Base-by-base conservation (phyloP, 2,113 vertebrate species). In the Nothobranchius kuhntae region DNA sequence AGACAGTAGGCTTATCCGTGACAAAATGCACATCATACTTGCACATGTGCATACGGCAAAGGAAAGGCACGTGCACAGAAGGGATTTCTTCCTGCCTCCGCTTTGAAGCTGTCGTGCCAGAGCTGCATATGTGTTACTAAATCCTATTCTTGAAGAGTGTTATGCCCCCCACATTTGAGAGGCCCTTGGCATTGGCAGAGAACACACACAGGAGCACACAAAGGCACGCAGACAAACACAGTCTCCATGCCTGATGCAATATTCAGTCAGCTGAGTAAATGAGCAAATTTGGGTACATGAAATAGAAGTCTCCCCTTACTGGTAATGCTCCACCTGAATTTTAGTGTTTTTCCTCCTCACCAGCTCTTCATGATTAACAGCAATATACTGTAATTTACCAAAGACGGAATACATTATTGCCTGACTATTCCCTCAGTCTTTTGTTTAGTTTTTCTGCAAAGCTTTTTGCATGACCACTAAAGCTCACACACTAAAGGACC, bases 211-310 rank as follows among this genome's bases (percentile, higher is more conserved):
- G 58, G 52, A 66, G 57, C 62, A 68, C 61, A 75, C 67, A 82
- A 67, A 82, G 56, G 46, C 87, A 60, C 73, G 78, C 30, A 75
- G 81, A 83, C 80, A 78, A 82, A 85, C 82, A 84, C 73, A 79
- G 88, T 86, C 82, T 91, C 70, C 80, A 89, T 86, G 84, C 82
- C 83, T 90, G 89, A 90, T 86, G 88, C 84, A 91, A 88, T 83
- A 74, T 80, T 78, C 75, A 87, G 85, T 83, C 87, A 90, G 78
- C 77, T 77, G 54, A 63, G 84, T 82, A 89, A 86, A 80, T 73
- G 59, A 62, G 81, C 75, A 80, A 75, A 81, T 84, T 85, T 74
- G 69, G 46, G 68, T 73, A 80, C 75, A 80, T 61, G 69, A 82
- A 83, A 71, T 53, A 71, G 46, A 66, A 71, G 36, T 81, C 73